Percentiles rank a stretch among this genome's conserved stretches.
These are phyloP conservation scores for Leiothrix lutea DNA, from an alignment of 2,113 vertebrate genomes.

Conservation along the genomic window DNA sequence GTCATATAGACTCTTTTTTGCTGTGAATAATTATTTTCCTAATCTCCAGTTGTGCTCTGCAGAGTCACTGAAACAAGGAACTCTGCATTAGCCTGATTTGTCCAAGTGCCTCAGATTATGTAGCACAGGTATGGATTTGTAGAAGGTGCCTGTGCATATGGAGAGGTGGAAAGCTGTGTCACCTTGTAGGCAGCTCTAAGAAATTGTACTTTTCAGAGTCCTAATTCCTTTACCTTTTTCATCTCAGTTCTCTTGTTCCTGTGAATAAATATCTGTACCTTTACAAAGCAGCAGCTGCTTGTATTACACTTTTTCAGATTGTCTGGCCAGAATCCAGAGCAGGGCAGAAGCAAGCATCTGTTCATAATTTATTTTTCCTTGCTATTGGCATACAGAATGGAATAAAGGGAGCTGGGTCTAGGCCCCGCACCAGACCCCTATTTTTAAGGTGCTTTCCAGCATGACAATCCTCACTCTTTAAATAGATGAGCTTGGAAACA, in stretches of 20 bases:
- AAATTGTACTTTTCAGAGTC: not conserved
- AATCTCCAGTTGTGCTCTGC: not conserved
- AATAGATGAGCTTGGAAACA: not conserved
- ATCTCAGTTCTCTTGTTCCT: not conserved
- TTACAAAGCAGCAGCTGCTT: not conserved
- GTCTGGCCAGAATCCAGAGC: not conserved
- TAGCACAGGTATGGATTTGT: not conserved
- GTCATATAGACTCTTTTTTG: not conserved
- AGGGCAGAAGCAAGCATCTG: not conserved
- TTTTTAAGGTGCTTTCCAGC: not conserved
- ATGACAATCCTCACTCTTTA: not conserved
- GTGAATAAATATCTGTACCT: not conserved
- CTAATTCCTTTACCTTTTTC: not conserved
- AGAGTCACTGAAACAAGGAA: not conserved
- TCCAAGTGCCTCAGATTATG: not conserved
- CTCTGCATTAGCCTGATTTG: not conserved
- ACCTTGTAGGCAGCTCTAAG: not conserved
- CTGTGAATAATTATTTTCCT: conserved; percentile 12
- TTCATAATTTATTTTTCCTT: not conserved
- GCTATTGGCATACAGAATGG: not conserved
- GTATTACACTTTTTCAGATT: not conserved
- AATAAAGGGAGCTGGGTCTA: not conserved
- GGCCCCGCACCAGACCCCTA: not conserved
- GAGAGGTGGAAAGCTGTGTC: not conserved
- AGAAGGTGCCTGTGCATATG: not conserved